phyloP scores from a whole-genome alignment of 1,140 invertebrate species.

The Contarinia nasturtii region DNA sequence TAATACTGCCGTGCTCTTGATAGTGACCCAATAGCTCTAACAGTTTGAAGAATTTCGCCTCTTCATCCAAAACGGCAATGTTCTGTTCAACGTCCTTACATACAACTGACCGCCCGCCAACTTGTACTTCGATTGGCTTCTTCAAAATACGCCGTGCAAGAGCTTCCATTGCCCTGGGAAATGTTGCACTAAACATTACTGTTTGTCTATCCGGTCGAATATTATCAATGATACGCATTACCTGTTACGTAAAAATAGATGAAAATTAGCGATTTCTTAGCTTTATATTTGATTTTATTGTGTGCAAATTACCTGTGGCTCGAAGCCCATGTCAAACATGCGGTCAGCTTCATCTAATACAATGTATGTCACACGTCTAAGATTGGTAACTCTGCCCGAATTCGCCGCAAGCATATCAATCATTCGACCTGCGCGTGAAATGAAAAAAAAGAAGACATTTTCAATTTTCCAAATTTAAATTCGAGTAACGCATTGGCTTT shows the following conservation, averaged over 20 bases:
- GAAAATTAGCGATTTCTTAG: background rate
- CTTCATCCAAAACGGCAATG: constrained; percentile 84
- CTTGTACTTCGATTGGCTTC: constrained; percentile 94
- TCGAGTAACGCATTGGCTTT: too few species aligned
- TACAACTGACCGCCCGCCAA: constrained; percentile 93
- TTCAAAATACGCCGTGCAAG: constrained; percentile 81
- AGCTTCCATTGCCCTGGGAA: constrained; percentile 97
- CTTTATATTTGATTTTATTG: constrained; percentile 2
- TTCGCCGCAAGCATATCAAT: constrained; percentile 99
- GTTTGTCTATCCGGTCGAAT: constrained; percentile 93
- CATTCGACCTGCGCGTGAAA: constrained; percentile 58
- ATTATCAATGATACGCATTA: constrained; percentile 95
- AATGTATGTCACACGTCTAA: constrained; percentile 86
- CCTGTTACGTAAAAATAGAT: constrained; percentile 27
- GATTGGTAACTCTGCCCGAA: constrained; percentile 90
- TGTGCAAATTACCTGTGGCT: constrained; percentile 61
- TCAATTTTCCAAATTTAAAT: too few species aligned
- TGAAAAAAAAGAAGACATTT: too few species aligned
- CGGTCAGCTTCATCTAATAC: constrained; percentile 97
- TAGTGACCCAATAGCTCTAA: constrained; percentile 89
- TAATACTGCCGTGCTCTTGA: constrained; percentile 79
- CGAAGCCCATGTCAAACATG: constrained; percentile 99
- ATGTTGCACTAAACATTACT: constrained; percentile 97
- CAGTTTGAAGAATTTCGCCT: constrained; percentile 95
- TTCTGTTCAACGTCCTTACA: constrained; percentile 97